Conservation (phyloP, 35 echinoderm and acorn worm species). For the Amphiura filiformis region DNA sequence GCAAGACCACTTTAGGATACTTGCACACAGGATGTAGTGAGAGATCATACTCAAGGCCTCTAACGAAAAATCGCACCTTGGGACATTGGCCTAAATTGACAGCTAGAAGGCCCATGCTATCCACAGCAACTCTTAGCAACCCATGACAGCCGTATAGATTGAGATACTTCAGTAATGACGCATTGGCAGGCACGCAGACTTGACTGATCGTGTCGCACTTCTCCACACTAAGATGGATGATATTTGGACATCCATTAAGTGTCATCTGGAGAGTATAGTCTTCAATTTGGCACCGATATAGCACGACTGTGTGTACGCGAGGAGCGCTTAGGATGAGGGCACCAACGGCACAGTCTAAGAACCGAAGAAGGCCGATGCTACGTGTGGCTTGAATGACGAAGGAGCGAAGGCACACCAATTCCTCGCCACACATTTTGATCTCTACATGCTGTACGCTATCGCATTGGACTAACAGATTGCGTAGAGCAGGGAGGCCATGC, state of each 20-base stretch:
- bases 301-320: slow-evolving; percentile 46
- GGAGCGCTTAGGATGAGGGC: slow-evolving; percentile 73
- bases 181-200: slow-evolving; percentile 33
- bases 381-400: slow-evolving; percentile 72
- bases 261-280: slow-evolving; percentile 86
- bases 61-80: slow-evolving; percentile 27
- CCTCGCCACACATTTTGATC: slow-evolving; percentile 78
- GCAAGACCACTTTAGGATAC: slow-evolving; percentile 47
- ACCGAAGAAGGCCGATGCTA: slow-evolving; percentile 49
- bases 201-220: slow-evolving; percentile 67
- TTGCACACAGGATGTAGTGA: slow-evolving; percentile 15
- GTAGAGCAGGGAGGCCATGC: slow-evolving; percentile 45
- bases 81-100: slow-evolving; percentile 82
- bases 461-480: slow-evolving; percentile 73
- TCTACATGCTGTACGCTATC: slow-evolving; percentile 61
- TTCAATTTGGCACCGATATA: slow-evolving; percentile 79
- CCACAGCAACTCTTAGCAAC: slow-evolving; percentile 38
- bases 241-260: slow-evolving; percentile 63
- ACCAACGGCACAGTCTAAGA: slow-evolving; percentile 78
- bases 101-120: slow-evolving; percentile 43
- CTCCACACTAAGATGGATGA: slow-evolving; percentile 79
- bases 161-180: slow-evolving; percentile 50
- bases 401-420: slow-evolving; percentile 51
- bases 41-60: slow-evolving; percentile 41
- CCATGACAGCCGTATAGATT: slow-evolving; percentile 84